These are phyloP conservation scores for Aspidoscelis tigris DNA, from an alignment of 2,113 vertebrate genomes.

Conservation along the genomic window DNA sequence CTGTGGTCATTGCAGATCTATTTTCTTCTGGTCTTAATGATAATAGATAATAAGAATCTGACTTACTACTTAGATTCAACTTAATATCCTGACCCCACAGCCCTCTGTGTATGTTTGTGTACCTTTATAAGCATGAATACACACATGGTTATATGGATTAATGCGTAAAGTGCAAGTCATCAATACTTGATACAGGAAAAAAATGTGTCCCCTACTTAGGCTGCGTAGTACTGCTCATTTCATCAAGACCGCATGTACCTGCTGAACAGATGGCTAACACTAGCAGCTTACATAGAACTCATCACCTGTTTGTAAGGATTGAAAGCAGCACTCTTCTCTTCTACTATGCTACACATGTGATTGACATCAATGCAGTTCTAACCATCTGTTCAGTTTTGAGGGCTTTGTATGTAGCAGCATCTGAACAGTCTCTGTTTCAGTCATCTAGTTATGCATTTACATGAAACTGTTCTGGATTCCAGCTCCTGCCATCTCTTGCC, in stretches of 20 bases:
- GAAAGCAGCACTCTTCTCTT: background rate
- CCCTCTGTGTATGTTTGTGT: background rate
- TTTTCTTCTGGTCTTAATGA: background rate
- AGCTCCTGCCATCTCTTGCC: background rate
- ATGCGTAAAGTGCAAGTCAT: too few relatives aligned
- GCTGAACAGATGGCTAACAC: background rate
- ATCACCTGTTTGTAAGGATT: constrained; percentile 9
- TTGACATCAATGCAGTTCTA: background rate
- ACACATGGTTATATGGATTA: too few relatives aligned
- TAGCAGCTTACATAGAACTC: background rate
- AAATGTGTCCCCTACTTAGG: background rate
- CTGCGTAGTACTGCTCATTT: background rate
- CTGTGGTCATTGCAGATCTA: background rate
- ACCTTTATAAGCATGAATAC: too few relatives aligned
- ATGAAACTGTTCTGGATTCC: background rate
- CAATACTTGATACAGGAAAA: too few relatives aligned
- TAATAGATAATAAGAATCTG: background rate
- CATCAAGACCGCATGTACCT: background rate
- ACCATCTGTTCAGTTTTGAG: background rate
- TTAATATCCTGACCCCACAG: background rate
- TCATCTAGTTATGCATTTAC: too few relatives aligned
- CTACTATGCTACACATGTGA: background rate
- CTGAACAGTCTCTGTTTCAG: background rate
- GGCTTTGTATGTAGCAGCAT: background rate
- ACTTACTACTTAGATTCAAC: background rate